These are phyloP conservation scores for Mesoclemmys tuberculata DNA, from an alignment of 2,113 vertebrate species.

Conservation along the genomic window DNA sequence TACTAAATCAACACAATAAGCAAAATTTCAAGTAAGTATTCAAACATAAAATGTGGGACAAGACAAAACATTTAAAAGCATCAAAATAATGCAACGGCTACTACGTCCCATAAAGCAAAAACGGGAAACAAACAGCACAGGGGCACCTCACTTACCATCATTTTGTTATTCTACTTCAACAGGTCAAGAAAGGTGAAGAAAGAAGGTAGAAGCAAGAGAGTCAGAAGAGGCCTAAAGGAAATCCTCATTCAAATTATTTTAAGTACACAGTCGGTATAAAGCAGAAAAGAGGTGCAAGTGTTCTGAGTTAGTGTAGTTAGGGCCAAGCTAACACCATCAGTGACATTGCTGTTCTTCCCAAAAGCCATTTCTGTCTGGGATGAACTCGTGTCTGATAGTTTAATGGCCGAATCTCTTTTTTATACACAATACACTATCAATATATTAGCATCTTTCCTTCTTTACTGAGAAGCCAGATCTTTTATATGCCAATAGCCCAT, in stretches of 20 bases:
- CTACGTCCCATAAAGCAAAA: conserved; percentile 79
- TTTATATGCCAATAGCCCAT: neutral
- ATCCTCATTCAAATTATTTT: conserved; percentile 79
- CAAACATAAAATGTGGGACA: conserved; percentile 74
- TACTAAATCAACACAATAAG: conserved; percentile 79
- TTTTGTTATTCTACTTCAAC: conserved; percentile 98
- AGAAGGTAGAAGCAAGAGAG: conserved; percentile 87
- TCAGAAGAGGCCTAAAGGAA: conserved; percentile 84
- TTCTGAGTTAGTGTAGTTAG: conserved; percentile 70
- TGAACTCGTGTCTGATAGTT: neutral
- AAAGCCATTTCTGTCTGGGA: conserved; percentile 17
- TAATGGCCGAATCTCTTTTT: neutral
- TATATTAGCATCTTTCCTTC: neutral
- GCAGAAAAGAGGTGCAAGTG: conserved; percentile 75
- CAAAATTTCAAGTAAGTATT: conserved; percentile 74
- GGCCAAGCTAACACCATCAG: conserved; percentile 62
- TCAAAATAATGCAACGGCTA: conserved; percentile 71
- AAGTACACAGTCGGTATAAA: conserved; percentile 82
- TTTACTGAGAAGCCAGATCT: neutral
- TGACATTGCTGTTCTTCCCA: neutral
- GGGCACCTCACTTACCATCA: conserved; percentile 96
- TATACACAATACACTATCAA: neutral
- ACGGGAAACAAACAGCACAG: conserved; percentile 82
- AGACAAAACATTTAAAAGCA: conserved; percentile 72
- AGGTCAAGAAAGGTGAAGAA: conserved; percentile 87